These are phyloP conservation scores for Scaptomyza flava DNA, from an alignment of 2,888 invertebrate genomes.

Conservation along the genomic window DNA sequence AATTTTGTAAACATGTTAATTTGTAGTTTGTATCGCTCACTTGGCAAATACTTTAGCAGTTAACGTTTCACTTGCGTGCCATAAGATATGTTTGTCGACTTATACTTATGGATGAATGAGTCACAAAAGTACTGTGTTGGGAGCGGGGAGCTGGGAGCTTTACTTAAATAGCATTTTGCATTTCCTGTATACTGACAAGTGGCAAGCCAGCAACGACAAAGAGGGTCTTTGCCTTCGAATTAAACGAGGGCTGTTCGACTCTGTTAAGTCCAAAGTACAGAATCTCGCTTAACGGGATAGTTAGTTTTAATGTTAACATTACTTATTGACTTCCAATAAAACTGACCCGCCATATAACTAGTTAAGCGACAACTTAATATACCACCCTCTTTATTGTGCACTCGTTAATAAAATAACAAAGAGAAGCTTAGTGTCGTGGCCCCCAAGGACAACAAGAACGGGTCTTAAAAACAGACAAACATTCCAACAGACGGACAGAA, in stretches of 20 bases:
- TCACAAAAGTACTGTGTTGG: constrained; percentile 41
- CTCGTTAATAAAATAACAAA: constrained; percentile 42
- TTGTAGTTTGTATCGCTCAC: constrained; percentile 60
- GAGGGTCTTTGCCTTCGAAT: not conserved
- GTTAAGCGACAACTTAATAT: not conserved
- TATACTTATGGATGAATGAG: constrained; percentile 58
- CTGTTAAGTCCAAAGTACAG: not conserved
- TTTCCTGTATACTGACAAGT: constrained; percentile 69
- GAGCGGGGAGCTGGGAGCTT: constrained; percentile 10
- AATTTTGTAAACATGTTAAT: constrained; percentile 77
- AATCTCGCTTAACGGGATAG: not conserved
- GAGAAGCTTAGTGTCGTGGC: constrained; percentile 39
- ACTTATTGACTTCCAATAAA: not conserved
- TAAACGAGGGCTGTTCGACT: constrained; percentile 33
- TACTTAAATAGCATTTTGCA: constrained; percentile 70
- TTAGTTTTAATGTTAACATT: not conserved
- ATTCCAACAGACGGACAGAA: constrained; percentile 16
- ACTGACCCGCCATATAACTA: not conserved
- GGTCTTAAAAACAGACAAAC: constrained; percentile 26
- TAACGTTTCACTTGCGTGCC: constrained; percentile 53
- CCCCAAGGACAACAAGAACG: constrained; percentile 54
- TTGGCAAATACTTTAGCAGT: constrained; percentile 53
- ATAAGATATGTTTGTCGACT: constrained; percentile 34
- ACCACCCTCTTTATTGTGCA: constrained; percentile 16
- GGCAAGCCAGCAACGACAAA: constrained; percentile 18